Evolutionary conservation across 2,113 vertebrate genomes (phyloP), one percentile per base, ranked within the genome.

Genomic region (Trichechus manatus): DNA sequence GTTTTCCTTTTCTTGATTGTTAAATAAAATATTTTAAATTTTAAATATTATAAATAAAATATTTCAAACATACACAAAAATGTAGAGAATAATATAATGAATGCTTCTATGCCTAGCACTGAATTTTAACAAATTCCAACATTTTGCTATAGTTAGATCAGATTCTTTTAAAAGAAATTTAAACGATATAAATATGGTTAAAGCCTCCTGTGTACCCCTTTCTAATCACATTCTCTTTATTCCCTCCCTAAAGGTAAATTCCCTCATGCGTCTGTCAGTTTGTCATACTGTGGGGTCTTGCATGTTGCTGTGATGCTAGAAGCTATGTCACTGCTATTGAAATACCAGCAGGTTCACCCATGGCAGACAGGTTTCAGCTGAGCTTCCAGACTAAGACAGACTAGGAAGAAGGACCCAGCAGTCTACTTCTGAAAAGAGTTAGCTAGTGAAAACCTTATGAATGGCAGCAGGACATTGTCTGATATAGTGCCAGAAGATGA

Each of bases 21-120:
- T 36, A 72, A 78, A 90, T 11, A 77, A 50, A 85, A 42, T 44
- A 75, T 44, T 78, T 95, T 68, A 39, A 39, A 89, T 39, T 86
- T 33, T 90, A 93, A 95, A 81, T 77, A 19, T 93, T 93, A 94
- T 78, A 66, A n/a, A 36, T 86, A 80, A 85, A 90, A 87, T 15
- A 36, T 64, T 85, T 87, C 47, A 94, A 80, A 79, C 23, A 70
- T 31, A 50, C 27, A 33, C 33, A 27, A 88, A 70, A 66, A 33
- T 80, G 19, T 85, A 42, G 82, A 64, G 9, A 50, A 42, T 53
- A 56, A 44, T 25, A 27, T 59, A 77, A 70, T 66, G 11, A 91
- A 80, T 14, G 59, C 19, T 66, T 47, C 33, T 47, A 10, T 66
- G 63, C 14, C 44, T 84, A 79, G 10, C 50, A 64, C 66, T 72